phyloP scores from a whole-genome alignment of 1,140 invertebrate genomes.

The Bathynomus jamesi region DNA sequence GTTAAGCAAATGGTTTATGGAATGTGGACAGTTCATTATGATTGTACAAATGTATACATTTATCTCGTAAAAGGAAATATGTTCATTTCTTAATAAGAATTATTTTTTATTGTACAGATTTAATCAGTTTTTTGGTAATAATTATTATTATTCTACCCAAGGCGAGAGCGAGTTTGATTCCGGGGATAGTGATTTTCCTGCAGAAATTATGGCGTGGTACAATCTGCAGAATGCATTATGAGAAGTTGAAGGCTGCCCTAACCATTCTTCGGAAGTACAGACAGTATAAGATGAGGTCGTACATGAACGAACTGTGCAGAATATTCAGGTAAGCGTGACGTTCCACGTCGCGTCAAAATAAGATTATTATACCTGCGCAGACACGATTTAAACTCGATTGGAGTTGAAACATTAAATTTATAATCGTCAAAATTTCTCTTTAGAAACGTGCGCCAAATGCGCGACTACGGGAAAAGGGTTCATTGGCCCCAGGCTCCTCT shows the following conservation, averaged over 20 bases:
- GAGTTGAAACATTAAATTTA: not conserved
- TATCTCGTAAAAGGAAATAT: too few relatives aligned
- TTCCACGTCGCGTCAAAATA: too few relatives aligned
- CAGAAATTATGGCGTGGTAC: constrained; percentile 90
- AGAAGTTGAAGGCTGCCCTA: constrained; percentile 74
- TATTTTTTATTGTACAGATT: too few relatives aligned
- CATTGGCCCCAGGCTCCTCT: constrained; percentile 70
- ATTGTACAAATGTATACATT: too few relatives aligned
- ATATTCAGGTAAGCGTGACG: constrained; percentile 55
- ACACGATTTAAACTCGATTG: not conserved
- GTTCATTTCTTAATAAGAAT: too few relatives aligned
- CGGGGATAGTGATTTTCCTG: constrained; percentile 78
- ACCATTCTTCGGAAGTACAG: constrained; percentile 74
- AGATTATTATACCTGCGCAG: constrained; percentile 12
- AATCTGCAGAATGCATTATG: constrained; percentile 66
- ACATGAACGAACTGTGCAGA: constrained; percentile 59
- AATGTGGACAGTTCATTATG: too few relatives aligned
- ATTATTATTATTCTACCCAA: too few relatives aligned
- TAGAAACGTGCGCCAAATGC: constrained; percentile 46
- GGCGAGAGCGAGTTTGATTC: constrained; percentile 69
- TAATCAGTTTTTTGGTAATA: too few relatives aligned
- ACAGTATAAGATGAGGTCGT: constrained; percentile 71
- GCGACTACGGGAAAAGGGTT: constrained; percentile 68
- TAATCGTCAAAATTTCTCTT: too few relatives aligned
- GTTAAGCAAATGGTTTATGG: too few relatives aligned